phyloP scores from a whole-genome alignment of 2,113 vertebrate genomes.

The Cacatua alba region DNA sequence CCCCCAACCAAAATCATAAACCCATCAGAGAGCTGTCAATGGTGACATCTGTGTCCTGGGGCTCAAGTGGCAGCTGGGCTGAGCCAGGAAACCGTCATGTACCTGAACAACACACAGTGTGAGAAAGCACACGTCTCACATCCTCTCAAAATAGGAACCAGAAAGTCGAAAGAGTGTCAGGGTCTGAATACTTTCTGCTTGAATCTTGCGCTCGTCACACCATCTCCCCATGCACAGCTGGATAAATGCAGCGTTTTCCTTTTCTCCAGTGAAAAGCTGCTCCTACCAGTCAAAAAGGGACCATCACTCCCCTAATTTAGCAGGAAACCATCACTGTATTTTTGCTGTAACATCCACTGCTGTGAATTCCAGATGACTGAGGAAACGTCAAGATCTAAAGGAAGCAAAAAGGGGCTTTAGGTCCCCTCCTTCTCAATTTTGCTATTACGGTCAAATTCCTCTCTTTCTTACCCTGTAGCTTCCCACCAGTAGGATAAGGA shows the following conservation, averaged over 20 bases:
- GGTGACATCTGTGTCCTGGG: not conserved
- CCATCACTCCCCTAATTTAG: not conserved
- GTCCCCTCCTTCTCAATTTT: not conserved
- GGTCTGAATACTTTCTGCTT: not conserved
- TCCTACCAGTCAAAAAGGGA: not conserved
- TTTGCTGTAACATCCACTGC: not conserved
- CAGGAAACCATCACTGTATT: not conserved
- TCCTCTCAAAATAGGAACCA: not conserved
- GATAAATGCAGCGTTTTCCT: not conserved
- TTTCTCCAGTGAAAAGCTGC: not conserved
- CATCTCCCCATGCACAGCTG: not conserved
- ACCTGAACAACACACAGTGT: not conserved
- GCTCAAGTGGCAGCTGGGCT: not conserved
- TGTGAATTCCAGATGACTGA: not conserved
- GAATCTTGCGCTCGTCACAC: not conserved
- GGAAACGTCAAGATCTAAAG: not conserved
- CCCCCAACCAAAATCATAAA: accelerated
- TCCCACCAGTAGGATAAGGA: not conserved
- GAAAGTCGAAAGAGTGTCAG: not conserved
- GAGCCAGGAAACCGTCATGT: not conserved
- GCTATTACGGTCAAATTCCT: not conserved
- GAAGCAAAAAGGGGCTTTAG: not conserved
- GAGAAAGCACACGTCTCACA: not conserved
- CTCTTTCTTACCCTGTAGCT: not conserved
- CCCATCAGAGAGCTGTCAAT: not conserved